phyloP scores from a whole-genome alignment of 2,797 vertebrate genomes.

The Lepidocolaptes lacrymiger region DNA sequence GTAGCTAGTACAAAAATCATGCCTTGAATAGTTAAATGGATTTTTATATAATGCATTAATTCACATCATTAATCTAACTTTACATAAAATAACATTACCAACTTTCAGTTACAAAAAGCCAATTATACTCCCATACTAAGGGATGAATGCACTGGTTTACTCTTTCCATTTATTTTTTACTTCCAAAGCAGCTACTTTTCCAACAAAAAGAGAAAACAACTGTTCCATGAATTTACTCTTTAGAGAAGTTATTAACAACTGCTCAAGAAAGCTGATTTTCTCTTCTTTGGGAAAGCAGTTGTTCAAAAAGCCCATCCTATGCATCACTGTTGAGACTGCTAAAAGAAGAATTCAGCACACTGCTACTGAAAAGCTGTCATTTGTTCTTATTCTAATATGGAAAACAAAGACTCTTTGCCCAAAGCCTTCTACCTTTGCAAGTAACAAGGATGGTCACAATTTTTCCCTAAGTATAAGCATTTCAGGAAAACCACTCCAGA shows the following conservation, averaged over 20 bases:
- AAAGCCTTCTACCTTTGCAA: neutral
- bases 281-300: neutral
- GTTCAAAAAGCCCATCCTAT: neutral
- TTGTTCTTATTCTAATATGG: neutral
- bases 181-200: neutral
- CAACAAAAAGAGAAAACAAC: neutral
- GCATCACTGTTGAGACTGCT: neutral
- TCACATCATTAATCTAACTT: neutral
- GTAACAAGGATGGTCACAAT: neutral
- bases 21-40: neutral
- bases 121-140: neutral
- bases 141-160: neutral
- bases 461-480: neutral
- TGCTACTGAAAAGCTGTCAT: neutral
- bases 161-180: neutral
- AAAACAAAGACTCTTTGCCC: neutral
- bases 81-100: neutral
- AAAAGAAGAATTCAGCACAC: neutral
- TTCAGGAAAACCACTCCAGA: neutral
- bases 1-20: neutral
- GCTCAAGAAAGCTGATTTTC: neutral
- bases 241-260: neutral
- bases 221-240: neutral
- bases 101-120: neutral
- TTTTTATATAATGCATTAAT: neutral